Conservation (phyloP, 2,888 invertebrate species). For the Isotomurus palustris region DNA sequence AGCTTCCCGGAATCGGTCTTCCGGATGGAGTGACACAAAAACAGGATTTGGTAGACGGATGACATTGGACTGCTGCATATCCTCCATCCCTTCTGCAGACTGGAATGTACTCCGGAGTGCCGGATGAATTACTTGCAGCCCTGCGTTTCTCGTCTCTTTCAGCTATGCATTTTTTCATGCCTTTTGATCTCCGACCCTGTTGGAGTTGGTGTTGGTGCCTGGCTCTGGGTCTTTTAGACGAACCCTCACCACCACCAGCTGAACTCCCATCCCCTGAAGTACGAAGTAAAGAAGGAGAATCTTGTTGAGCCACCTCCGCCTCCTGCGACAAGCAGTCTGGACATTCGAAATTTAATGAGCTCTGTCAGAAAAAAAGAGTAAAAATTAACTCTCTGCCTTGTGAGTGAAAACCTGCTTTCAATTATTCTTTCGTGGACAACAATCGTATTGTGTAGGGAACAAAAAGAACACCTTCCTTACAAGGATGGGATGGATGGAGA, state of each 20-base stretch:
- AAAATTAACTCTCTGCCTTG: not conserved
- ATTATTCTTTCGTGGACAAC: too few relatives aligned
- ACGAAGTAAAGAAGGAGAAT: not conserved
- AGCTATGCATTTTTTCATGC: constrained; percentile 24
- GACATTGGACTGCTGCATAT: constrained; percentile 76
- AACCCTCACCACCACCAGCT: not conserved
- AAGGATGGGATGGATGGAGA: too few relatives aligned
- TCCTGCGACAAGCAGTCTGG: constrained; percentile 46
- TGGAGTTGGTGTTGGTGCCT: constrained; percentile 1
- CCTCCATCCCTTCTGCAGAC: constrained; percentile 77
- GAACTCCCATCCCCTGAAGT: not conserved
- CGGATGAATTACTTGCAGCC: constrained; percentile 8
- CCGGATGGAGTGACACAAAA: constrained; percentile 89
- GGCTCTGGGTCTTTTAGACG: not conserved
- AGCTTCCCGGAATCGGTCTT: constrained; percentile 71
- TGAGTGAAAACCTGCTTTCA: constrained; percentile 1
- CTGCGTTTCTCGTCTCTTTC: constrained; percentile 40
- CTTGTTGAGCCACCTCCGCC: constrained; percentile 22
- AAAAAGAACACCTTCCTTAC: too few relatives aligned
- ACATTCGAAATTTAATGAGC: constrained; percentile 35
- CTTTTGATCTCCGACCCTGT: constrained; percentile 8
- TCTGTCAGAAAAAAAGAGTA: constrained; percentile 14
- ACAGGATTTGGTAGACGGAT: constrained; percentile 68
- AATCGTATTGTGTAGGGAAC: too few relatives aligned
- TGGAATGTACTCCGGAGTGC: constrained; percentile 56